These are phyloP conservation scores for Leucophenga varia DNA, from an alignment of 1,140 invertebrate genomes.

Conservation along the genomic window DNA sequence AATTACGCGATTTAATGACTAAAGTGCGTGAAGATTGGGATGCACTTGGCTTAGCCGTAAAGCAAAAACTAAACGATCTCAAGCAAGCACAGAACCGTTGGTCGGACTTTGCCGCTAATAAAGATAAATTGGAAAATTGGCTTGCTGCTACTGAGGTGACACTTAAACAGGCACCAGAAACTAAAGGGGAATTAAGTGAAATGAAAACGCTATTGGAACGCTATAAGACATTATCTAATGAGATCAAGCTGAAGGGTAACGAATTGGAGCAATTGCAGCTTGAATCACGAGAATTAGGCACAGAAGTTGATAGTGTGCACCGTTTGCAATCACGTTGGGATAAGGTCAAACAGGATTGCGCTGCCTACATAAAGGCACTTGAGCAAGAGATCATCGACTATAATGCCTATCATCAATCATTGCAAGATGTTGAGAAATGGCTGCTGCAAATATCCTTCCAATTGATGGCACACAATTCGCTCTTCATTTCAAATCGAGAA, in stretches of 20 bases:
- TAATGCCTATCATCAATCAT: conserved; percentile 80
- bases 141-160: conserved; percentile 66
- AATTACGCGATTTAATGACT: conserved; percentile 72
- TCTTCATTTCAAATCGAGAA: conserved; percentile 87
- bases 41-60: conserved; percentile 77
- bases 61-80: conserved; percentile 73
- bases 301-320: conserved; percentile 65
- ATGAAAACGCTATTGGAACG: conserved; percentile 88
- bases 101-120: conserved; percentile 78
- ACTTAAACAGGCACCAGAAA: conserved; percentile 65
- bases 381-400: conserved; percentile 83
- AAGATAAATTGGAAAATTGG: conserved; percentile 70
- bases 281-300: conserved; percentile 72
- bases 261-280: conserved; percentile 71
- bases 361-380: conserved; percentile 63
- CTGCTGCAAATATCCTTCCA: conserved; percentile 91
- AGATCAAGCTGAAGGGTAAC: conserved; percentile 70
- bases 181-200: conserved; percentile 82
- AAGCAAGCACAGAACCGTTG: conserved; percentile 76
- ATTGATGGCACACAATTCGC: conserved; percentile 92
- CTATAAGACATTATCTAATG: conserved; percentile 75
- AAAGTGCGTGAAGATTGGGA: conserved; percentile 79
- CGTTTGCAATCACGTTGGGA: conserved; percentile 68
- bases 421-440: conserved; percentile 96
- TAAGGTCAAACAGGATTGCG: conserved; percentile 63